phyloP scores from a whole-genome alignment of 2,888 invertebrate species.

The Dorcus hopei region DNA sequence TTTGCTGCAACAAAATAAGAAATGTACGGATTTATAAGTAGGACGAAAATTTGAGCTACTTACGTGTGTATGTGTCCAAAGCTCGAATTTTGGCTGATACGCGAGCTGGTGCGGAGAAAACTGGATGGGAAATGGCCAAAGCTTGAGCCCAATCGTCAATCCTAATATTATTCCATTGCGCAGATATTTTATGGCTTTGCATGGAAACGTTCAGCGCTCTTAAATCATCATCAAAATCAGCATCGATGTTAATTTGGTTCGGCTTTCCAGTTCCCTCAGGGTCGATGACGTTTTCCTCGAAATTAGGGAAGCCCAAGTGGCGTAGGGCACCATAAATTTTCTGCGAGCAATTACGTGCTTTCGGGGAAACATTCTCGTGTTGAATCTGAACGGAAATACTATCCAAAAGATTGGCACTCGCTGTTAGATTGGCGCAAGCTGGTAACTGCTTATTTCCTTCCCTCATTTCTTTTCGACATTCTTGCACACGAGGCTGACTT shows the following conservation, averaged over 20 bases:
- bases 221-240: conserved; percentile 50
- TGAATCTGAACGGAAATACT: conserved; percentile 51
- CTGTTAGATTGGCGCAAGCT: conserved; percentile 58
- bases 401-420: conserved; percentile 56
- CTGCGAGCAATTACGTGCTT: not conserved
- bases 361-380: conserved; percentile 52
- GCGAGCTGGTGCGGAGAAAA: conserved; percentile 45
- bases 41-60: not conserved
- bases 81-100: conserved; percentile 30
- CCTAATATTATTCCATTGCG: conserved; percentile 50
- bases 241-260: conserved; percentile 51
- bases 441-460: conserved; percentile 56
- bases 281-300: conserved; percentile 52
- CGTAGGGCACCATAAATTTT: conserved; percentile 41
- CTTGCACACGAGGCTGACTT: conserved; percentile 48
- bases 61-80: conserved; percentile 50
- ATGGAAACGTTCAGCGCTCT: conserved; percentile 52
- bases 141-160: conserved; percentile 45
- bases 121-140: conserved; percentile 52
- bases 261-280: conserved; percentile 37
- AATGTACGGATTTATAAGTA: not conserved
- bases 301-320: conserved; percentile 51
- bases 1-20: conserved; percentile 48
- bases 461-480: conserved; percentile 54
- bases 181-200: conserved; percentile 44